phyloP scores from a whole-genome alignment of 2,113 vertebrate species.

The Proterorhinus semilunaris region DNA sequence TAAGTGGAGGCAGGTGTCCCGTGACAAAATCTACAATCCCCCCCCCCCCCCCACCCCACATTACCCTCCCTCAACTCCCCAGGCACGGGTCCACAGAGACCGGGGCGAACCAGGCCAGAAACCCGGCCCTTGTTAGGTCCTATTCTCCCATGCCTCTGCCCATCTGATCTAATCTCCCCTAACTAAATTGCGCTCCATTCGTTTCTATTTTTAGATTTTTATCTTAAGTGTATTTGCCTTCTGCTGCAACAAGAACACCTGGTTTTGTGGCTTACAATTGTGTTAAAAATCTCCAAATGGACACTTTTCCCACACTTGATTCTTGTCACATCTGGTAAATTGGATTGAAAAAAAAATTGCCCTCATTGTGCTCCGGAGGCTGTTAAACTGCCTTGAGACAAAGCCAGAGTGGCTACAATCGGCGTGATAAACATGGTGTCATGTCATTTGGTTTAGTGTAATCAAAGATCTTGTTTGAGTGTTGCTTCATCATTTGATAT shows the following conservation, averaged over 20 bases:
- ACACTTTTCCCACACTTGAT: slow-evolving; percentile 41
- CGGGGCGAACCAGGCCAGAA: slow-evolving; percentile 33
- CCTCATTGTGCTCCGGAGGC: slow-evolving; percentile 45
- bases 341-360: slow-evolving; percentile 50
- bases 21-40: slow-evolving; percentile 65
- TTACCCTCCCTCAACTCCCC: slow-evolving; percentile 28
- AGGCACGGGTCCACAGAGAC: slow-evolving; percentile 40
- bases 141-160: slow-evolving; percentile 51
- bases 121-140: slow-evolving; percentile 59
- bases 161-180: slow-evolving; percentile 53
- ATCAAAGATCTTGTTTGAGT: not conserved
- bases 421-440: slow-evolving; percentile 43
- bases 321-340: slow-evolving; percentile 65
- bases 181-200: slow-evolving; percentile 42
- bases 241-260: slow-evolving; percentile 61
- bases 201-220: not conserved
- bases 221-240: slow-evolving; percentile 43
- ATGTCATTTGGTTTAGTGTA: slow-evolving; percentile 30
- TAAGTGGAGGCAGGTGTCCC: slow-evolving; percentile 82
- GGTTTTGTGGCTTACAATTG: slow-evolving; percentile 60
- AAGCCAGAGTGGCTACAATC: slow-evolving; percentile 32
- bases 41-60: slow-evolving; percentile 40
- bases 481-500: not conserved
- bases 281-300: slow-evolving; percentile 55
- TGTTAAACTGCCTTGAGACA: slow-evolving; percentile 31